Percentiles rank a stretch among this genome's conserved stretches.
phyloP scores from a whole-genome alignment of 2,797 vertebrate species.

The Hipposideros larvatus region DNA sequence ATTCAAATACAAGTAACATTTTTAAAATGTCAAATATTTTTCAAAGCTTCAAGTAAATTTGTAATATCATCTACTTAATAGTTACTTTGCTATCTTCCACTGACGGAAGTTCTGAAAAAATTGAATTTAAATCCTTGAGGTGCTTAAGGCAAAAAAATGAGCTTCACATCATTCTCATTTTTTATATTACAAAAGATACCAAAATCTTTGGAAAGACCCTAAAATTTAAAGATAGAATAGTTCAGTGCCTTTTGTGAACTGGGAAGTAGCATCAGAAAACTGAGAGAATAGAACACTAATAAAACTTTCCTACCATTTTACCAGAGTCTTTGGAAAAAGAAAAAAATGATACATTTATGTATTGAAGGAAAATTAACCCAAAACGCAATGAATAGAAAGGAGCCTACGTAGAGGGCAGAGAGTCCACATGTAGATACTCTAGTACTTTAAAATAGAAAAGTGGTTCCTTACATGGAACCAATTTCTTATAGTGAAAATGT shows the following conservation, averaged over 20 bases:
- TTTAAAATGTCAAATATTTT: conserved; percentile 31
- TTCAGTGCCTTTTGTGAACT: conserved; percentile 30
- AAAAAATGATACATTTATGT: conserved; percentile 4
- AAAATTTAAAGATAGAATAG: conserved; percentile 14
- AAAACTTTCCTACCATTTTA: conserved; percentile 26
- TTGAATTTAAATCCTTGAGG: conserved; percentile 11
- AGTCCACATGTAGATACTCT: not conserved
- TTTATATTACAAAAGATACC: not conserved
- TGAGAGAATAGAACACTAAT: not conserved
- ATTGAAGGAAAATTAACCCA: conserved; percentile 18
- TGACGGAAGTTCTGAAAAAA: not conserved
- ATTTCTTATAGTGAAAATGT: not conserved
- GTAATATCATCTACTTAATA: conserved; percentile 8
- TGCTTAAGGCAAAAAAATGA: not conserved
- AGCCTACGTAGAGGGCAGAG: not conserved
- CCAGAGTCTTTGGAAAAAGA: not conserved
- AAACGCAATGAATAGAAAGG: conserved; percentile 18
- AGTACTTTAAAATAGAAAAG: not conserved
- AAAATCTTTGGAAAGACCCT: conserved; percentile 22
- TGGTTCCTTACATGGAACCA: not conserved
- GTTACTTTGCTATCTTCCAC: conserved; percentile 2
- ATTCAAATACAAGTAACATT: conserved; percentile 35
- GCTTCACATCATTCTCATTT: not conserved
- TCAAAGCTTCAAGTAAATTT: conserved; percentile 17
- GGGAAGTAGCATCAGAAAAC: not conserved